Conservation (phyloP, 2,113 vertebrate species). For the Pitta sordida region DNA sequence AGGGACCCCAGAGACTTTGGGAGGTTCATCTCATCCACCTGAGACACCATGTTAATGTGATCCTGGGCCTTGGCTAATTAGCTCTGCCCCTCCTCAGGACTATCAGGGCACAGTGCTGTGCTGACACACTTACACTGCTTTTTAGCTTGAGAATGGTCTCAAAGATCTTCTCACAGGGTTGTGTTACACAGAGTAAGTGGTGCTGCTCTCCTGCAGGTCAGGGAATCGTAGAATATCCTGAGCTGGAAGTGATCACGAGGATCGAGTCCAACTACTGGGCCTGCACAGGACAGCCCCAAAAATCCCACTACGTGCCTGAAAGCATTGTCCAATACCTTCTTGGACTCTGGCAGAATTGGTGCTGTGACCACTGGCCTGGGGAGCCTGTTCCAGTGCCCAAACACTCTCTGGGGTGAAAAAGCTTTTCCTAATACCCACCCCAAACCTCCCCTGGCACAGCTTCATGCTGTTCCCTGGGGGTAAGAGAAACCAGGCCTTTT, state of each 20-base stretch:
- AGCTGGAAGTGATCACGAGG: background rate
- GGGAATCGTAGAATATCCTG: background rate
- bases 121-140: background rate
- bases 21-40: background rate
- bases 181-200: background rate
- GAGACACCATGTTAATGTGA: background rate
- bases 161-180: background rate
- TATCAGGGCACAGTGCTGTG: background rate
- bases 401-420: background rate
- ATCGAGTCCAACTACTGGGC: background rate
- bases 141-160: background rate
- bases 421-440: background rate
- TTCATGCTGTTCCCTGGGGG: background rate
- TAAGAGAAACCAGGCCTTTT: background rate
- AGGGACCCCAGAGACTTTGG: background rate
- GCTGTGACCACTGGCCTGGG: background rate
- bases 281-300: background rate
- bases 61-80: background rate
- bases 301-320: background rate
- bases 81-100: background rate
- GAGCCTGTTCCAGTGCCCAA: background rate
- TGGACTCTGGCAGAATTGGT: background rate
- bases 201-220: background rate
- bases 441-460: background rate
- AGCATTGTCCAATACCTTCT: fast-evolving